phyloP scores from a whole-genome alignment of 92 coral and sea anemone species.

The Paragorgia papillata region DNA sequence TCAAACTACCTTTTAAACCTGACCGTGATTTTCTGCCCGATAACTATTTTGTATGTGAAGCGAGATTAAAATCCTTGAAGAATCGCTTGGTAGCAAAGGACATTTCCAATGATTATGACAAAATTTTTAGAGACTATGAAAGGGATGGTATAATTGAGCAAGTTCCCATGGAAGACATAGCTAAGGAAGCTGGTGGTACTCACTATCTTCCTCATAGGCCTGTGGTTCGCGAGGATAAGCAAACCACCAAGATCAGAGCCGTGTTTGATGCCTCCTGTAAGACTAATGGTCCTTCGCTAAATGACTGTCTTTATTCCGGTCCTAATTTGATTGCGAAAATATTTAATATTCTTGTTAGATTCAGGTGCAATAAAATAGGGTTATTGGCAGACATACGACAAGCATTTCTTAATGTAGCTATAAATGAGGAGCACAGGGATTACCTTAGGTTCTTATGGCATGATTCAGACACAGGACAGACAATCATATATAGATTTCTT shows the following conservation, averaged over 20 bases:
- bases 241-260: slow-evolving; percentile 27
- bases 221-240: not conserved
- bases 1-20: slow-evolving; percentile 10
- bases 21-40: slow-evolving; percentile 19
- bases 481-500: not conserved
- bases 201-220: not conserved
- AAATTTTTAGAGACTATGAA: slow-evolving; percentile 5
- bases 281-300: slow-evolving; percentile 4
- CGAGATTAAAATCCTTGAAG: not conserved
- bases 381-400: not conserved
- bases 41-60: slow-evolving; percentile 1
- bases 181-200: not conserved
- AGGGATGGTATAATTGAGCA: not conserved
- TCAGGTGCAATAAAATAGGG: slow-evolving; percentile 3
- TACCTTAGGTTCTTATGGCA: slow-evolving; percentile 26
- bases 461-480: not conserved
- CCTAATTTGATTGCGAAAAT: slow-evolving; percentile 1
- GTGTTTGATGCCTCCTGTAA: slow-evolving; percentile 24
- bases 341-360: not conserved
- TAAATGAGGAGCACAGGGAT: slow-evolving; percentile 24
- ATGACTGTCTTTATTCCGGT: slow-evolving; percentile 12
- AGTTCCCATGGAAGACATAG: not conserved
- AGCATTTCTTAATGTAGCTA: slow-evolving; percentile 9
- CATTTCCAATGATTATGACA: not conserved
- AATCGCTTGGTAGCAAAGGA: slow-evolving; percentile 5